These are phyloP conservation scores for Augochlorella aurata DNA, from an alignment of 2,888 invertebrate genomes.

Conservation along the genomic window DNA sequence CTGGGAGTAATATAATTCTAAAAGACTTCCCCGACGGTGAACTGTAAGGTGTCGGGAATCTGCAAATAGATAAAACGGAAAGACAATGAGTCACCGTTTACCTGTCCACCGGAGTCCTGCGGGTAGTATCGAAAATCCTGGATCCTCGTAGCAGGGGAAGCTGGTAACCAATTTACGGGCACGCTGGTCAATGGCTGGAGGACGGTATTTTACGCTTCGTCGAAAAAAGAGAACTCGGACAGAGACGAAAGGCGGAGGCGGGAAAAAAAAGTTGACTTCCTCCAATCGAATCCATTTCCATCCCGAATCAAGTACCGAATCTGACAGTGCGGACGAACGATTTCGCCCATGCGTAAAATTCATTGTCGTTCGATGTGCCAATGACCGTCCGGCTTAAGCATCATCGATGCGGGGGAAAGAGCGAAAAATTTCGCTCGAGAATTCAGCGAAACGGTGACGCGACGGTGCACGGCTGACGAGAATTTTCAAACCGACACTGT, in stretches of 20 bases:
- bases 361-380: constrained; percentile 49
- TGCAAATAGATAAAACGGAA: constrained; percentile 41
- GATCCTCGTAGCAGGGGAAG: constrained; percentile 43
- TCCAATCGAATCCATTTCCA: constrained; percentile 61
- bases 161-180: constrained; percentile 64
- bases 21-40: not conserved
- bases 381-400: constrained; percentile 44
- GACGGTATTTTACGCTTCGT: constrained; percentile 54
- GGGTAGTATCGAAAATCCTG: constrained; percentile 44
- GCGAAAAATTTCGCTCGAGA: constrained; percentile 32
- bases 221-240: constrained; percentile 41
- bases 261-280: constrained; percentile 44
- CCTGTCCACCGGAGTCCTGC: constrained; percentile 40
- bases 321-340: constrained; percentile 55
- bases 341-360: constrained; percentile 61
- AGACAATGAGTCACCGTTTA: constrained; percentile 57
- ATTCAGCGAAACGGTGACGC: constrained; percentile 21
- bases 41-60: constrained; percentile 5
- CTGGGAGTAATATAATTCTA: constrained; percentile 3
- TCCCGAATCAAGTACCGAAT: constrained; percentile 55
- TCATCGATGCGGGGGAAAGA: constrained; percentile 27
- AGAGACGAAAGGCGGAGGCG: constrained; percentile 42
- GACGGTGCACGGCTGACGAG: constrained; percentile 10
- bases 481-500: constrained; percentile 33
- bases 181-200: constrained; percentile 36